These are phyloP conservation scores for Cephus nigrinus DNA, from an alignment of 2,888 invertebrate species.

Conservation along the genomic window DNA sequence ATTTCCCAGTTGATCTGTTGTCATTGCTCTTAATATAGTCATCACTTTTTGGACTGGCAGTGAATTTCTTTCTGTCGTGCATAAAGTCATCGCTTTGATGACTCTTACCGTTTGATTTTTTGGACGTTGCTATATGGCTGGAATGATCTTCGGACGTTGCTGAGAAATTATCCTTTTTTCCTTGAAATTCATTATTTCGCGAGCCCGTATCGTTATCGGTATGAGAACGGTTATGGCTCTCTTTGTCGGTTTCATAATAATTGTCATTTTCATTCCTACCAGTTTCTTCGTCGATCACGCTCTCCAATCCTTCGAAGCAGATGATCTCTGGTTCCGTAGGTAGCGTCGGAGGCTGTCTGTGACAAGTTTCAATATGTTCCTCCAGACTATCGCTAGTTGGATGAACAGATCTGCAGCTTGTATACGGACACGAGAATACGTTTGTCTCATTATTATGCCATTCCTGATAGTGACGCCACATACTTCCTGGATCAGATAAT, in stretches of 20 bases:
- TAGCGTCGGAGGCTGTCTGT: constrained; percentile 56
- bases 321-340: constrained; percentile 63
- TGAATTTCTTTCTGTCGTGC: constrained; percentile 30
- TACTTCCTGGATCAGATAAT: constrained; percentile 61
- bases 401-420: constrained; percentile 58
- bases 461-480: constrained; percentile 65
- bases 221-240: neutral
- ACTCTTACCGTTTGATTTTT: constrained; percentile 12
- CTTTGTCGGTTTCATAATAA: neutral
- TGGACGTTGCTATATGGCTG: constrained; percentile 11
- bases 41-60: constrained; percentile 30
- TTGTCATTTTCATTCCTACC: constrained; percentile 17
- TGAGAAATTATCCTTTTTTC: constrained; percentile 37
- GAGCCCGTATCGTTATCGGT: neutral
- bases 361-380: constrained; percentile 61
- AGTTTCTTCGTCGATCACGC: constrained; percentile 48
- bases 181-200: constrained; percentile 36
- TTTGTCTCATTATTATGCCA: constrained; percentile 62
- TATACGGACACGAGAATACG: constrained; percentile 60
- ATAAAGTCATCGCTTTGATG: constrained; percentile 22
- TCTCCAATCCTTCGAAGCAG: constrained; percentile 59
- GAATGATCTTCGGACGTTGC: constrained; percentile 19
- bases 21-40: constrained; percentile 37
- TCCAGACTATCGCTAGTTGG: constrained; percentile 55
- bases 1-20: constrained; percentile 40